Percentiles rank a stretch among this genome's conserved stretches.
Evolutionary conservation across 2,113 vertebrate species (phyloP).

Genomic region (Boulengeromyrus knoepffleri): DNA sequence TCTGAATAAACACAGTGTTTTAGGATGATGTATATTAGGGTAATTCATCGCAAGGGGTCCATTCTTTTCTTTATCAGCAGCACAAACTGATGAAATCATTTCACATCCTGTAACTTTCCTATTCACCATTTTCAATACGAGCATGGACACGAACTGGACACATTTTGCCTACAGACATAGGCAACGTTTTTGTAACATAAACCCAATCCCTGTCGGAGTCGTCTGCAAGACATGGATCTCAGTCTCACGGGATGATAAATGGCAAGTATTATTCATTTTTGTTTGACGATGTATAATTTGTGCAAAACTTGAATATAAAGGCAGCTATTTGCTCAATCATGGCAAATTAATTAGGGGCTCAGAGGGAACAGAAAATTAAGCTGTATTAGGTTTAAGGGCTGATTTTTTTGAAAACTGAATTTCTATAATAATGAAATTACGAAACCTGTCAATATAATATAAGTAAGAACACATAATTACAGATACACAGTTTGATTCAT

Average conservation of each 20-base stretch:
- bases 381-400: neutral
- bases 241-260: neutral
- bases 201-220: neutral
- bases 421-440: neutral
- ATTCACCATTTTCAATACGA: neutral
- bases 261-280: neutral
- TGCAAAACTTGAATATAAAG: neutral
- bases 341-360: neutral
- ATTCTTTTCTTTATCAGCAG: neutral
- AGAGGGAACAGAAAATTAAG: neutral
- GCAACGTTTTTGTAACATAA: neutral
- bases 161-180: neutral
- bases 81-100: neutral
- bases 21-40: neutral
- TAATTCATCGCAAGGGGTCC: neutral
- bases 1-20: neutral
- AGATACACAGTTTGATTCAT: neutral
- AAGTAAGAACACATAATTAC: neutral
- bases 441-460: conserved; percentile 8
- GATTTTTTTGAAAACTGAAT: neutral
- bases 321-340: neutral
- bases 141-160: neutral
- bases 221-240: neutral
- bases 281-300: neutral
- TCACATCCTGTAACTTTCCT: neutral